Base-by-base conservation (phyloP, 2,888 invertebrate genomes). In the Graphium colonna region DNA sequence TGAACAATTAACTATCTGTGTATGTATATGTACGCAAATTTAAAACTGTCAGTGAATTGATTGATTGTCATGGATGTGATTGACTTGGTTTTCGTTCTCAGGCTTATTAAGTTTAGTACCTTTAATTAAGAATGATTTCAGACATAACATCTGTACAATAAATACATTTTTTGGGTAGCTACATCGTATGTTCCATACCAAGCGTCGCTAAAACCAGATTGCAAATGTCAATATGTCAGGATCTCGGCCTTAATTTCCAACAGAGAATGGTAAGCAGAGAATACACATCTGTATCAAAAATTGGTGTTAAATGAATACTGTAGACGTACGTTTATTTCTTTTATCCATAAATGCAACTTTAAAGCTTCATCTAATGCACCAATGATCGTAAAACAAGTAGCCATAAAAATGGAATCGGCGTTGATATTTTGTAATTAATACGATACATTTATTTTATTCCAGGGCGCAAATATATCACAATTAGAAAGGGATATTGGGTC, bases 401-500 rank as follows among this genome's bases (percentile, higher is more conserved):
- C 38, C n/a, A 39, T 52, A 28, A 38, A 17, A 38, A 13, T 36
- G 33, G 3, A 42, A 9, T 48, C 49, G 45, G 49, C 40, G 42
- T 45, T 50, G 13, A 13, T 41, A 31, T 52, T 28, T 28, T 12
- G 2, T 12, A 13, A 36, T 36, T 36, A 36, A 50, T 17, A 21
- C 8, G 16, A 17, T 31, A 46, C 52, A 51, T 26, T 41, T 39
- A 15, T 48, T 57, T 33, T 44, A 59, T 83, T 77, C 61, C 82
- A 97, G 99, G 99, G 99, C 92, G 97, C 98, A 88, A 99, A 98
- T 93, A 97, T 98, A 90, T 99, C 98, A 74, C 98, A 99, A 90
- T 91, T 99, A 88, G 99, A 99, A 92, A 96, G 97, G 92, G 99
- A 99, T 92, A 98, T 99, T 81, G 99, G 98, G 76, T 94, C 97